phyloP scores from a whole-genome alignment of 1,140 invertebrate species.

The Pogonomyrmex californicus region DNA sequence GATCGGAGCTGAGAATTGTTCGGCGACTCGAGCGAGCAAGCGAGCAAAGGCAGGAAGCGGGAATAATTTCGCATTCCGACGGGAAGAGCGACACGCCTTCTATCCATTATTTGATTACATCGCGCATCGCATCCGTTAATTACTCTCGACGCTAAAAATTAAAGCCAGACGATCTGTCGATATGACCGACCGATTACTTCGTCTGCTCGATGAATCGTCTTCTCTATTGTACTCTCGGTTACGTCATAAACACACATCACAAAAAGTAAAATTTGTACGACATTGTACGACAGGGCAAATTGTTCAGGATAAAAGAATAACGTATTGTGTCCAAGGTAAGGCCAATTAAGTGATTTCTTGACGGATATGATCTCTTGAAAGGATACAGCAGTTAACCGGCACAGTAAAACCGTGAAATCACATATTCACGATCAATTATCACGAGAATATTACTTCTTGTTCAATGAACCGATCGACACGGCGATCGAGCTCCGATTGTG shows the following conservation, averaged over 20 bases:
- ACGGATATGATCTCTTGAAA: neutral
- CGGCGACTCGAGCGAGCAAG: slow-evolving; percentile 26
- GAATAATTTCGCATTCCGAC: slow-evolving; percentile 53
- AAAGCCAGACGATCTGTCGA: neutral
- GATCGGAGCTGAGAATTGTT: neutral
- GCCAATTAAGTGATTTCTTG: neutral
- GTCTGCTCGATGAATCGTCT: neutral
- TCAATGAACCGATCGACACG: neutral
- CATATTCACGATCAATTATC: neutral
- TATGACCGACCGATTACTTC: neutral
- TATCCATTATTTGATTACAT: slow-evolving; percentile 58
- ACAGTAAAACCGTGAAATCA: neutral
- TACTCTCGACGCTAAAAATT: slow-evolving; percentile 44
- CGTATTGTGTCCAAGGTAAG: neutral
- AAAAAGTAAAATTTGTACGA: neutral
- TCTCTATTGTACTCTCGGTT: neutral
- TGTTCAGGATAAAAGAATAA: neutral
- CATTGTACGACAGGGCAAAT: neutral
- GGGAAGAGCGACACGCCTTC: slow-evolving; percentile 50
- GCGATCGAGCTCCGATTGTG: neutral
- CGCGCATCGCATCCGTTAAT: slow-evolving; percentile 49
- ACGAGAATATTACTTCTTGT: neutral
- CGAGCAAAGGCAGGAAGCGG: slow-evolving; percentile 39
- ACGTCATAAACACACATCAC: neutral
- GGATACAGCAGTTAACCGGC: neutral